Evolutionary conservation across 2,113 vertebrate genomes (phyloP), one percentile per base, ranked within the genome.

Genomic region (Probosciger aterrimus): DNA sequence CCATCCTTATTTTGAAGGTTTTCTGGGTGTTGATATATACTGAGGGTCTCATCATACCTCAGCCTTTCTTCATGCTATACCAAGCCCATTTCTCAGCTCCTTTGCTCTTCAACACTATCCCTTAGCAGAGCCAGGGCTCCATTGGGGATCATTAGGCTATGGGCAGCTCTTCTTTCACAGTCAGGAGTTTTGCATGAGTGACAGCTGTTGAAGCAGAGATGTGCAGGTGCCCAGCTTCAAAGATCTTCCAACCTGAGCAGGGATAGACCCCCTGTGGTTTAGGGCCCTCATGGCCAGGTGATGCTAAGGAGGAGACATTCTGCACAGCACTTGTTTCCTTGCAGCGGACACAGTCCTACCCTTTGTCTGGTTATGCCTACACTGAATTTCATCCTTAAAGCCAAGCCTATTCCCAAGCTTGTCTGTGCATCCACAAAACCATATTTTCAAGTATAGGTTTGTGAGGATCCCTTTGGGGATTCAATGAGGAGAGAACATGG

Each of bases 101-200:
- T 86, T 69, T 43, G 57, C 8, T 55, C 57, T 62, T 88, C 67
- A 73, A 35, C 50, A 12, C 55, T 18, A 13, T 23, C 44, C 31
- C 19, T 50, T 63, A 30, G 18, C 24, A 68, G 63, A 90, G 20
- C 2, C 63, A 82, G 25, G 14, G 33, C 6, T 77, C 44, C 11
- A 10, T 2, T 9, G 24, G 30, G 5, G 41, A 71, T 62, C 4
- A 0, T n/a, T n/a, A 57, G 8, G 35, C 41, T 62, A 9, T 41
- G 43, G 41, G 18, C 23, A 78, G 55, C 65, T 55, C 46, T 62
- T 70, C n/a, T 44, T 78, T 43, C 0, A 0, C 35, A 44, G 10
- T 12, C 63, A 80, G 20, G 44, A 62, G 43, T 47, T 96, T 77
- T 60, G n/a, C 11, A 2, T 39, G 47, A 70, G 25, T 20, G 37